Evolutionary conservation across 2,797 vertebrate species (phyloP).

Genomic region (Pipistrellus nathusii): DNA sequence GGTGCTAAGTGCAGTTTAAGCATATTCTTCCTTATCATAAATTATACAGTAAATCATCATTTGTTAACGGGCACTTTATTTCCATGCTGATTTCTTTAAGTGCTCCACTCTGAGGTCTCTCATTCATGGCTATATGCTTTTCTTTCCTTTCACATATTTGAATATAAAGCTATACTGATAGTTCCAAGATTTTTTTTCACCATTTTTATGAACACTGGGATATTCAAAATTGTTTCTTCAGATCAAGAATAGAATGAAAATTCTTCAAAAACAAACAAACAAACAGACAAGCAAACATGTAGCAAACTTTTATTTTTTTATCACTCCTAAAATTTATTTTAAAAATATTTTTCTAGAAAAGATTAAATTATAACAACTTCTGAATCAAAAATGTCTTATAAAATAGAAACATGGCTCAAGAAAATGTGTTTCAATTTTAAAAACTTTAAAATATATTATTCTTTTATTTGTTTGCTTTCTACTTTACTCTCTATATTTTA

Average conservation of each 20-base stretch:
- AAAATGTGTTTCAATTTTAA: conserved; percentile 40
- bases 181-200: conserved; percentile 14
- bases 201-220: neutral
- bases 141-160: conserved; percentile 36
- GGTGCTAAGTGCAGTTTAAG: conserved; percentile 73
- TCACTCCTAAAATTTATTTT: conserved; percentile 60
- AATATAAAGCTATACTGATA: conserved; percentile 28
- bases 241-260: conserved; percentile 63
- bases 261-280: neutral
- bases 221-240: conserved; percentile 67
- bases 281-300: neutral
- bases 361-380: conserved; percentile 55
- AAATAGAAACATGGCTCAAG: neutral
- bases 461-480: conserved; percentile 39
- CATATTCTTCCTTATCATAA: conserved; percentile 65
- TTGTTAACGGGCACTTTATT: conserved; percentile 78
- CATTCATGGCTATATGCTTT: conserved; percentile 1
- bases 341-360: conserved; percentile 69
- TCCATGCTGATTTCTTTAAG: conserved; percentile 76
- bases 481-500: neutral
- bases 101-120: conserved; percentile 53
- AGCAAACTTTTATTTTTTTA: neutral
- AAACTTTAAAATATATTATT: conserved; percentile 44
- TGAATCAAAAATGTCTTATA: conserved; percentile 49
- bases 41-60: conserved; percentile 76